These are phyloP conservation scores for Eueides isabella DNA, from an alignment of 1,140 invertebrate genomes.

Conservation along the genomic window DNA sequence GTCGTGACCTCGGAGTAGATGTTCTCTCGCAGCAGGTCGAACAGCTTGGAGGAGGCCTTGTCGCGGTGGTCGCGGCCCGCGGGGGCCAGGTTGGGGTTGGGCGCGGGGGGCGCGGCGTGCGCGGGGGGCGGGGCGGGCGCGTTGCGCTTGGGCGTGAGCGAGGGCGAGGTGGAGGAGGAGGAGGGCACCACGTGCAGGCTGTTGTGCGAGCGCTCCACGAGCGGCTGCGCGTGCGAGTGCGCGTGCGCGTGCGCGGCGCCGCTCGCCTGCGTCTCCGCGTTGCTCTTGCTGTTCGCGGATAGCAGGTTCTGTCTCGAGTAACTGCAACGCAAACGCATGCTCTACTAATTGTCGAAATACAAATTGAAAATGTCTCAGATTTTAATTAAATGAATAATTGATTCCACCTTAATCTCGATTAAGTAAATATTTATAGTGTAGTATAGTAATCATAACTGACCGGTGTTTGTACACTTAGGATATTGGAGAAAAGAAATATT, in stretches of 20 bases:
- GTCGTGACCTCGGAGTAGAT: conserved; percentile 88
- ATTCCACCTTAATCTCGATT: too few relatives aligned
- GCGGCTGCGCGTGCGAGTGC: conserved; percentile 68
- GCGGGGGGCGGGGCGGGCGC: conserved; percentile 56
- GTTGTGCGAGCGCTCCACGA: conserved; percentile 78
- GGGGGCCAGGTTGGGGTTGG: conserved; percentile 73
- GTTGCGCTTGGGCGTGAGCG: conserved; percentile 71
- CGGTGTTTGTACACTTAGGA: too few relatives aligned
- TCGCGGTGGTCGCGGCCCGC: conserved; percentile 67
- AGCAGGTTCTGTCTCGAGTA: conserved; percentile 93
- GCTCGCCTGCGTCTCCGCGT: conserved; percentile 72
- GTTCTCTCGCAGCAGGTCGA: conserved; percentile 85
- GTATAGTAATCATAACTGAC: too few relatives aligned
- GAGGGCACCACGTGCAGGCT: conserved; percentile 69
- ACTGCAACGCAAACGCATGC: conserved; percentile 71
- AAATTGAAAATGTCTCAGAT: too few relatives aligned
- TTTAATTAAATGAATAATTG: too few relatives aligned
- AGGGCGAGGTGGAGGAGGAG: conserved; percentile 61
- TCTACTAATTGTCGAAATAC: too few relatives aligned
- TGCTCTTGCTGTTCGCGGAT: conserved; percentile 87
- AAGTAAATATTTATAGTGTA: too few relatives aligned
- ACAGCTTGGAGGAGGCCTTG: conserved; percentile 84
- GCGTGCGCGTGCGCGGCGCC: conserved; percentile 58
- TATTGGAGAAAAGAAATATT: too few relatives aligned
- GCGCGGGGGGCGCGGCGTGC: conserved; percentile 49